Base-by-base conservation (phyloP, 2,797 vertebrate genomes). In the Oryzias sinensis region DNA sequence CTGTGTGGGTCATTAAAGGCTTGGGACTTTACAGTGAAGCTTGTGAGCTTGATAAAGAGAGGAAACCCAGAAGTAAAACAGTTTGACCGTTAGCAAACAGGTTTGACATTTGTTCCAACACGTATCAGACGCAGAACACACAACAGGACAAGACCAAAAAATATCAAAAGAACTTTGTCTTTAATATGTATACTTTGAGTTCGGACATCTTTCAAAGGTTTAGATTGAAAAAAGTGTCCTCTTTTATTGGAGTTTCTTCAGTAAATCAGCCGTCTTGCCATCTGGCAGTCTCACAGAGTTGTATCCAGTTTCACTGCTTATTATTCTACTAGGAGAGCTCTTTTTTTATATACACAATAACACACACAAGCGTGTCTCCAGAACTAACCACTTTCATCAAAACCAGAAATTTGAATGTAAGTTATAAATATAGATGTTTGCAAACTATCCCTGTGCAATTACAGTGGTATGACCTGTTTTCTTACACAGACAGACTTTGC, bases 331-430 rank as follows among this genome's bases (percentile, higher is more conserved):
- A 61, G 76, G 65, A 63, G 53, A 69, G 9, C 43, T 52, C 63
- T 56, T 33, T 42, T 42, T 51, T 59, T 53, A 79, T 65, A 62
- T 59, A 24, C 60, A 44, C 51, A 63, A 43, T 59, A 76, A 70
- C 48, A 27, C 42, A 72, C 5, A 24, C 18, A 70, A 62, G 69
- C 70, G 51, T 74, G 88, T 81, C 69, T 81, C 69, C 59, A 68
- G 74, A 72, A 49, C 51, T 63, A 66, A 72, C 71, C 75, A 72
- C 76, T 82, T 72, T 72, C 67, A 76, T 79, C 52, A 68, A 72
- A 75, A 55, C 47, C 64, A 56, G 47, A 20, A 55, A 58, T 72
- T 79, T 74, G 52, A 60, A 68, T 61, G 17, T 59, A 55, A 40
- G 45, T 70, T 62, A 60, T 46, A 72, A 65, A 77, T 68, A 50